Evolutionary conservation across 2,797 vertebrate genomes (phyloP).

Genomic region (Pelobates cultripes): DNA sequence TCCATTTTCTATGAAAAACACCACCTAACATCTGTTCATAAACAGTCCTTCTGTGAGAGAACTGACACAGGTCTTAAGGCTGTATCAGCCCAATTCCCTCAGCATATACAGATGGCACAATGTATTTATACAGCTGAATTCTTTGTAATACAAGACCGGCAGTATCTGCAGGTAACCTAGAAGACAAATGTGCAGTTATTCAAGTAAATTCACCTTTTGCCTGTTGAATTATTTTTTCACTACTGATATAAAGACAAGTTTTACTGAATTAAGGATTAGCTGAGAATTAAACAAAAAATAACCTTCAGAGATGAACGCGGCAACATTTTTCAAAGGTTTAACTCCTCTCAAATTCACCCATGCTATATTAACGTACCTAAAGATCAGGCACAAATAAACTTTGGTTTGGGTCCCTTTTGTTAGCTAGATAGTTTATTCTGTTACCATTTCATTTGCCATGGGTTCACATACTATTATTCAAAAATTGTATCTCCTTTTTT

Average conservation of each 20-base stretch:
- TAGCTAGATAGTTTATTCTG: too few relatives aligned
- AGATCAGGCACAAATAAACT: too few relatives aligned
- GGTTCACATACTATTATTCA: too few relatives aligned
- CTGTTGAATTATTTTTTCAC: slow-evolving; percentile 77
- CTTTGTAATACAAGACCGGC: slow-evolving; percentile 79
- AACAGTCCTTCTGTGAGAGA: slow-evolving; percentile 93
- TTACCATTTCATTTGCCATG: too few relatives aligned
- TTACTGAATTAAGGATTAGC: slow-evolving; percentile 74
- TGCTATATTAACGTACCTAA: too few relatives aligned
- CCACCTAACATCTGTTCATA: slow-evolving; percentile 98
- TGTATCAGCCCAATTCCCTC: slow-evolving; percentile 89
- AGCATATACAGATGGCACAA: slow-evolving; percentile 90
- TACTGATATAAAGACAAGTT: slow-evolving; percentile 94
- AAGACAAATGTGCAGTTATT: slow-evolving; percentile 80
- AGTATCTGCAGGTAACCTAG: slow-evolving; percentile 87
- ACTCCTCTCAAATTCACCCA: not conserved
- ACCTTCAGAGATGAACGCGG: slow-evolving; percentile 75
- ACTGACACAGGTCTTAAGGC: slow-evolving; percentile 88
- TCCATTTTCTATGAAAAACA: slow-evolving; percentile 84
- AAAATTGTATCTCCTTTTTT: too few relatives aligned
- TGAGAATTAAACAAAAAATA: slow-evolving; percentile 74
- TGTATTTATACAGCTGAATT: slow-evolving; percentile 79
- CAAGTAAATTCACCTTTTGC: slow-evolving; percentile 80
- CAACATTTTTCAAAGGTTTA: not conserved
- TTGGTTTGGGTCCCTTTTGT: too few relatives aligned